Evolutionary conservation across 2,888 invertebrate species (phyloP).

Genomic region (Neoscelio sp.): DNA sequence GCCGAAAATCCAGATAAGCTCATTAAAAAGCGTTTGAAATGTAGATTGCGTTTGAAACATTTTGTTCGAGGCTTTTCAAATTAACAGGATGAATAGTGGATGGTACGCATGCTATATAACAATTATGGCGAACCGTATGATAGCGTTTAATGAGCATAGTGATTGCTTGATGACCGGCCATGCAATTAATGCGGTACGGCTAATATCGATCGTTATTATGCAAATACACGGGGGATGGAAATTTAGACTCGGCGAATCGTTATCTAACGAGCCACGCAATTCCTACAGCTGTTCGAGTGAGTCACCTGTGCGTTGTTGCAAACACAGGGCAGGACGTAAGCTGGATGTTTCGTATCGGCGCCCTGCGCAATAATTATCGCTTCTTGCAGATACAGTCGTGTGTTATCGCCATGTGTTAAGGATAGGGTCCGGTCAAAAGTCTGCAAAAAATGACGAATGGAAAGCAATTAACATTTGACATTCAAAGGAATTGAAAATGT

Average conservation of each 20-base stretch:
- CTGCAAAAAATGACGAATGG: no score
- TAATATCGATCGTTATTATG: constrained; percentile 55
- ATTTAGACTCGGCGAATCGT: constrained; percentile 30
- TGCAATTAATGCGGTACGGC: constrained; percentile 25
- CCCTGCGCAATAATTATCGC: constrained; percentile 39
- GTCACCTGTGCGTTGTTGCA: constrained; percentile 47
- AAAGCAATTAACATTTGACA: no score
- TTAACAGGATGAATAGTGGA: constrained; percentile 5
- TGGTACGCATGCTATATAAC: constrained; percentile 18
- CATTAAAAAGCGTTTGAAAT: background rate
- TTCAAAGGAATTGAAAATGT: no score
- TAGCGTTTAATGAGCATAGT: constrained; percentile 33
- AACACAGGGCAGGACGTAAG: background rate
- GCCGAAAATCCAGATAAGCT: no score
- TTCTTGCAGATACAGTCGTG: constrained; percentile 37
- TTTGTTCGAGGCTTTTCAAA: background rate
- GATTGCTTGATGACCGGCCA: constrained; percentile 38
- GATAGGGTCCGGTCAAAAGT: no score
- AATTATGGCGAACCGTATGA: constrained; percentile 19
- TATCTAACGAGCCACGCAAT: constrained; percentile 58
- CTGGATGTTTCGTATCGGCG: constrained; percentile 30
- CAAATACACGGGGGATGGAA: constrained; percentile 35
- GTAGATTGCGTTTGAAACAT: no score
- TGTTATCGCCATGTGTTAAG: constrained; percentile 22
- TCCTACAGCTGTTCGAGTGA: constrained; percentile 56